A percentile compares a stretch with the other conserved stretches of the same genome.
Evolutionary conservation across 2,113 vertebrate species (phyloP).

Genomic region (Zosterops hypoxanthus): DNA sequence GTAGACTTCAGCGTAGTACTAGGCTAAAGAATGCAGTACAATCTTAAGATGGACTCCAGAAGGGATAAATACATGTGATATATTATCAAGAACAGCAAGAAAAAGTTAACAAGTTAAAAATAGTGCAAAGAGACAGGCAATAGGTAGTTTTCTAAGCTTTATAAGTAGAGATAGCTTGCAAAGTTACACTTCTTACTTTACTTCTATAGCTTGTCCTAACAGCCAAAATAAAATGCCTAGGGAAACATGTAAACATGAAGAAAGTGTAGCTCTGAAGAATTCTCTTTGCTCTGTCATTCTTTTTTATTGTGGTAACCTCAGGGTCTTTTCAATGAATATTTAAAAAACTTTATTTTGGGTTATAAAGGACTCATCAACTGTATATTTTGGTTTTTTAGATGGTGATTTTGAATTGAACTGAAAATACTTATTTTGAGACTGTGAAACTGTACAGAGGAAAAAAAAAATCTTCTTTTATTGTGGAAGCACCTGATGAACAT

Average conservation of each 20-base stretch:
- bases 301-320: neutral
- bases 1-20: neutral
- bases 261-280: neutral
- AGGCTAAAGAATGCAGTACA: neutral
- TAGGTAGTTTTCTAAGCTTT: neutral
- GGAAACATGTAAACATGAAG: neutral
- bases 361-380: neutral
- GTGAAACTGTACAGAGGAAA: neutral
- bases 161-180: neutral
- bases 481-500: neutral
- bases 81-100: neutral
- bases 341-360: neutral
- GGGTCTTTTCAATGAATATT: neutral
- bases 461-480: neutral
- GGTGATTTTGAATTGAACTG: neutral
- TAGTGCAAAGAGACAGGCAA: neutral
- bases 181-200: neutral
- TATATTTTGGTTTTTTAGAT: neutral
- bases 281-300: neutral
- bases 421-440: neutral
- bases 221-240: neutral
- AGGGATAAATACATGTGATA: neutral
- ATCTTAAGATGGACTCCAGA: neutral
- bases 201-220: neutral
- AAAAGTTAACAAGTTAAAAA: neutral